These are phyloP conservation scores for Phenganax stokvisi DNA, from an alignment of 92 coral and sea anemone species.

Conservation along the genomic window DNA sequence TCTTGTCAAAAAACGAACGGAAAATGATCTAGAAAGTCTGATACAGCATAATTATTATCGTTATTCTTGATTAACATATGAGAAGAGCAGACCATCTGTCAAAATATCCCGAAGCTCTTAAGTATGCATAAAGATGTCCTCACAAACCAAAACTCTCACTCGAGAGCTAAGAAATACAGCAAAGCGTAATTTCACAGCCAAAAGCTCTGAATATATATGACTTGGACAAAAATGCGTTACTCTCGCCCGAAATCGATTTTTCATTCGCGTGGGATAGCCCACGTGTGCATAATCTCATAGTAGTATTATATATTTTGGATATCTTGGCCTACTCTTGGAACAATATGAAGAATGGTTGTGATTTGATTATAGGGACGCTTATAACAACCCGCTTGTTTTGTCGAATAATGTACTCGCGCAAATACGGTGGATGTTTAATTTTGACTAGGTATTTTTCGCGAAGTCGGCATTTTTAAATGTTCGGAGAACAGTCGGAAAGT, in stretches of 20 bases:
- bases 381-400: not conserved
- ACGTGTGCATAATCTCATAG: no score
- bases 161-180: not conserved
- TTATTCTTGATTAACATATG: conserved; percentile 25
- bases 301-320: no score
- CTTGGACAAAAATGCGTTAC: not conserved
- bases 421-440: not conserved
- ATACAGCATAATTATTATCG: conserved; percentile 24
- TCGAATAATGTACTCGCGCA: not conserved
- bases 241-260: not conserved
- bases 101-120: not conserved
- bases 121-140: conserved; percentile 32
- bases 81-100: conserved; percentile 21
- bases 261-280: no score
- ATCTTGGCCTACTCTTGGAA: no score
- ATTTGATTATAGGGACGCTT: no score
- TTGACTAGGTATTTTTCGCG: no score
- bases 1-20: not conserved
- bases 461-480: not conserved
- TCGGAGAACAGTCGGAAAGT: conserved; percentile 6
- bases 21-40: not conserved
- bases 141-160: not conserved
- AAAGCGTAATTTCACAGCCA: no score
- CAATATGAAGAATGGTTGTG: no score
- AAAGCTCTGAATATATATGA: no score